A percentile compares a stretch with the other conserved stretches of the same genome.
These are phyloP conservation scores for Electrona antarctica DNA, from an alignment of 2,113 vertebrate species.

Conservation along the genomic window DNA sequence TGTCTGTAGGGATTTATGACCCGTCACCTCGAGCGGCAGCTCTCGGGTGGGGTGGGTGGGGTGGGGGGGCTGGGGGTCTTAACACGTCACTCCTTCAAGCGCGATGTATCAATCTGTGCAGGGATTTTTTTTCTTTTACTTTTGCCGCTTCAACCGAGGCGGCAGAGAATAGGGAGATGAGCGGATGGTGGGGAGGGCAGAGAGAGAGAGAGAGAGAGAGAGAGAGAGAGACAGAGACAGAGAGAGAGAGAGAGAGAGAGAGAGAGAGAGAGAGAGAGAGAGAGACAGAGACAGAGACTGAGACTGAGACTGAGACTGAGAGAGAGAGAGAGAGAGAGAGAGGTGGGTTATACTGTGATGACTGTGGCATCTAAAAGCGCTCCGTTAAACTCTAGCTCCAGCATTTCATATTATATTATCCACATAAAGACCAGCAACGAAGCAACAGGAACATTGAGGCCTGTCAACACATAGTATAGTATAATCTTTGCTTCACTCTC, in stretches of 20 bases:
- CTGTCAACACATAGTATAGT: constrained; percentile 40
- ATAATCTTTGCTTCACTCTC: constrained; percentile 52
- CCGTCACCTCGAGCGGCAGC: constrained; percentile 70
- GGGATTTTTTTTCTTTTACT: constrained; percentile 9
- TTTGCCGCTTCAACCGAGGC: constrained; percentile 64
- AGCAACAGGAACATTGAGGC: constrained; percentile 45
- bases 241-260: constrained; percentile 1
- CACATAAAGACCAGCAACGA: constrained; percentile 24
- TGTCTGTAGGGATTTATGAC: constrained; percentile 82
- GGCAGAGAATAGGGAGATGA: constrained; percentile 12
- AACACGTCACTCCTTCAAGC: constrained; percentile 55
- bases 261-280: neutral
- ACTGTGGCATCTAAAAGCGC: constrained; percentile 36
- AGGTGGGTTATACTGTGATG: constrained; percentile 40
- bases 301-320: neutral
- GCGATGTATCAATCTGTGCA: constrained; percentile 66
- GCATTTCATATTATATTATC: constrained; percentile 35
- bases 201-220: neutral
- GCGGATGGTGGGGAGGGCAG: neutral
- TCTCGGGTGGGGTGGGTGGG: constrained; percentile 35
- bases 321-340: neutral
- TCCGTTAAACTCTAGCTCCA: constrained; percentile 38
- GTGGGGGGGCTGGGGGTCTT: constrained; percentile 41
- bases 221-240: neutral
- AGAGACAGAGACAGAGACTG: neutral